A percentile compares a stretch with the other conserved stretches of the same genome.
phyloP scores from a whole-genome alignment of 2,888 invertebrate species.

The Tenthredo livida region DNA sequence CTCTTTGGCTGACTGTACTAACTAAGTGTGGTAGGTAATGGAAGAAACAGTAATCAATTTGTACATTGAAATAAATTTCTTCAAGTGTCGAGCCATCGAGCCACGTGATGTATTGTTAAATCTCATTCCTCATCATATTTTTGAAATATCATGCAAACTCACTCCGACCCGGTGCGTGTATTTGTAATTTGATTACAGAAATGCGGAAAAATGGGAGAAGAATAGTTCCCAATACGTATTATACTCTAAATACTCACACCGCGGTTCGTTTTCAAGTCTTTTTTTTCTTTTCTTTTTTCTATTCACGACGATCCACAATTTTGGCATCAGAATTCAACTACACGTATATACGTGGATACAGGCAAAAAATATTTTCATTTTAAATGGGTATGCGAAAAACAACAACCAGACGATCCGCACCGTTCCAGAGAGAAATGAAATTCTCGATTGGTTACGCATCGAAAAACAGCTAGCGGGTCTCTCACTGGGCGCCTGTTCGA shows the following conservation, averaged over 20 bases:
- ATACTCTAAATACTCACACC: neutral
- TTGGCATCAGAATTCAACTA: neutral
- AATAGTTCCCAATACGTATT: neutral
- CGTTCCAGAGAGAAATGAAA: neutral
- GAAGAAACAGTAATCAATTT: slow-evolving; percentile 5
- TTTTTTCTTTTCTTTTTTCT: neutral
- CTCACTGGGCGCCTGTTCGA: neutral
- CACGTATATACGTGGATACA: neutral
- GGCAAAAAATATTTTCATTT: slow-evolving; percentile 5
- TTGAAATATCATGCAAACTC: neutral
- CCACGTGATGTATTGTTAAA: slow-evolving; percentile 6
- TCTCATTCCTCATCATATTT: neutral
- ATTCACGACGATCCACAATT: neutral
- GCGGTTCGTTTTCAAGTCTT: neutral
- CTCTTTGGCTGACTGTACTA: too few species aligned
- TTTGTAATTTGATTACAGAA: neutral
- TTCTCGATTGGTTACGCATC: slow-evolving; percentile 24
- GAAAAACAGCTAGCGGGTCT: neutral
- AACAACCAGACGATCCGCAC: neutral
- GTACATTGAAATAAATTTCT: slow-evolving; percentile 4
- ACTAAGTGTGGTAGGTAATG: neutral
- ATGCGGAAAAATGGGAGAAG: neutral
- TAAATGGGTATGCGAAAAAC: neutral
- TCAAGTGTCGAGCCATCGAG: neutral
- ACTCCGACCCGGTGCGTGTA: neutral